Evolutionary conservation across 2,888 invertebrate genomes (phyloP).

Genomic region (Epistrophe eligans): DNA sequence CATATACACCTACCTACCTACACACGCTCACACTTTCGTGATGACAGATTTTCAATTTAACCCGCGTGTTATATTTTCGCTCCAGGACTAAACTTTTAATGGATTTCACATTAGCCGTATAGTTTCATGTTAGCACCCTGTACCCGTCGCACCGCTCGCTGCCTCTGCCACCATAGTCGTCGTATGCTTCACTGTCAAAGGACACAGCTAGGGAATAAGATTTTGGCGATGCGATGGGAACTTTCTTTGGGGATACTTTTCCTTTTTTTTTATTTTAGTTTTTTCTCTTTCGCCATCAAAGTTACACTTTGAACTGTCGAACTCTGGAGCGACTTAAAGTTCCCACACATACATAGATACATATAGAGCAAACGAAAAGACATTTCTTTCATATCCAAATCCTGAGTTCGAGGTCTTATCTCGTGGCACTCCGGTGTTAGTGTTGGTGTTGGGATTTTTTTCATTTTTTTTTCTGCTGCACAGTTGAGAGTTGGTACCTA

Average conservation of each 20-base stretch:
- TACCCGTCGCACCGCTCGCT: neutral
- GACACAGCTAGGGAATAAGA: constrained; percentile 45
- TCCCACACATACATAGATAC: neutral
- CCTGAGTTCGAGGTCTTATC: constrained; percentile 67
- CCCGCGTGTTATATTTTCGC: constrained; percentile 66
- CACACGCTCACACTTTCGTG: constrained; percentile 41
- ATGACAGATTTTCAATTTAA: constrained; percentile 75
- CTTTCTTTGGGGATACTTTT: constrained; percentile 36
- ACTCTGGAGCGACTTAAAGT: constrained; percentile 55
- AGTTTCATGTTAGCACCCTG: constrained; percentile 68
- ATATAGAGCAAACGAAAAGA: constrained; percentile 3
- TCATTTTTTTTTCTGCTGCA: neutral
- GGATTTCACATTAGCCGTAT: constrained; percentile 75
- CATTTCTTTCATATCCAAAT: constrained; percentile 62
- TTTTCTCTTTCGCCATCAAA: constrained; percentile 7
- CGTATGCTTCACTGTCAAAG: constrained; percentile 58
- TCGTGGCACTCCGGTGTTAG: constrained; percentile 18
- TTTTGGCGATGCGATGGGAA: constrained; percentile 51
- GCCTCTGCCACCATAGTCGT: neutral
- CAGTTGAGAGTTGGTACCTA: constrained; percentile 23
- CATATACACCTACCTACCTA: neutral
- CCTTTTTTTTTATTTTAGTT: neutral
- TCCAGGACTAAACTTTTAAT: constrained; percentile 72
- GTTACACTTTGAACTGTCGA: constrained; percentile 69
- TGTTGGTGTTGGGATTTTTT: constrained; percentile 36